Conservation (phyloP, 2,888 invertebrate genomes). For the Gastracanthus pulcherrimus region DNA sequence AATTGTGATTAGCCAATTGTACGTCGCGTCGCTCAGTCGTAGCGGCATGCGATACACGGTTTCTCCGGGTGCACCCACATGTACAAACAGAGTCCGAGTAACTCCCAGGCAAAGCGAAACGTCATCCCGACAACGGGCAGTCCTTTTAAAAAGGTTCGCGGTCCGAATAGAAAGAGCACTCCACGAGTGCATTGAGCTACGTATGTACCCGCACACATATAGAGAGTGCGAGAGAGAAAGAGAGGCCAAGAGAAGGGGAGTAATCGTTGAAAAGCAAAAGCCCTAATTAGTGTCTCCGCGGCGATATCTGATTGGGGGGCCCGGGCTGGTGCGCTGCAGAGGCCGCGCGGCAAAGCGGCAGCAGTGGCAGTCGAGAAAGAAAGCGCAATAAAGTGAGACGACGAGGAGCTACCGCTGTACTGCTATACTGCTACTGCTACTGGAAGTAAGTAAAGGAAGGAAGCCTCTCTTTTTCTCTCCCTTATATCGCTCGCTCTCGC, state of each 20-base stretch:
- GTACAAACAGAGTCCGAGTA: not conserved
- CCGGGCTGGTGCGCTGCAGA: not conserved
- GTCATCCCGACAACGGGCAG: slow-evolving; percentile 32
- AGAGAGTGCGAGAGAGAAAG: no score
- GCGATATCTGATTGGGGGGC: slow-evolving; percentile 58
- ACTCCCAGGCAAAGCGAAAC: slow-evolving; percentile 12
- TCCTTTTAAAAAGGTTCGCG: slow-evolving; percentile 51
- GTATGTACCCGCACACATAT: no score
- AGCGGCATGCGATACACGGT: not conserved
- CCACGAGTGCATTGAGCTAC: not conserved
- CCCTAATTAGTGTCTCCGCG: slow-evolving; percentile 59
- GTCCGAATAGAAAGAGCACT: slow-evolving; percentile 48
- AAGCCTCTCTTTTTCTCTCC: not conserved
- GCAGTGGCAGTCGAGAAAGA: slow-evolving; percentile 32
- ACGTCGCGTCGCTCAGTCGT: slow-evolving; percentile 16
- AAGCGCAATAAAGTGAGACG: slow-evolving; percentile 56
- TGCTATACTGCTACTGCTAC: not conserved
- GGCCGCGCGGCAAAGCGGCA: no score
- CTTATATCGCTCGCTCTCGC: not conserved
- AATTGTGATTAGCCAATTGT: slow-evolving; percentile 57
- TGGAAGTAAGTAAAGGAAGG: slow-evolving; percentile 20
- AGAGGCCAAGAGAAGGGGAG: not conserved
- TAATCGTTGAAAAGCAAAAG: slow-evolving; percentile 56
- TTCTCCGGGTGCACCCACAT: not conserved
- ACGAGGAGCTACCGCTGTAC: not conserved